A percentile compares a stretch with the other conserved stretches of the same genome.
phyloP scores from a whole-genome alignment of 2,888 invertebrate genomes.

The Boloria selene region DNA sequence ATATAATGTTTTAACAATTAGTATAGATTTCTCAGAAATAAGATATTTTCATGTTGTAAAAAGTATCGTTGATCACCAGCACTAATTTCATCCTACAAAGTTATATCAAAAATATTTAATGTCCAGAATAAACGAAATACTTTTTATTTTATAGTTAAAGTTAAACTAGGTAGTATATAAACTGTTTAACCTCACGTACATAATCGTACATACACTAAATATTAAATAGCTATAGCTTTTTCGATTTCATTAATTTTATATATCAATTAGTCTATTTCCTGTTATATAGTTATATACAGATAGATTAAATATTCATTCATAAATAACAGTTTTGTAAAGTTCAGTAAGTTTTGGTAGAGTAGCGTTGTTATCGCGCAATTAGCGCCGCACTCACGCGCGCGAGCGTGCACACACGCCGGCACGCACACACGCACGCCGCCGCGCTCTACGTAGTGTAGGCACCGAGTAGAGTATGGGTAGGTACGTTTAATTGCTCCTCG shows the following conservation, averaged over 20 bases:
- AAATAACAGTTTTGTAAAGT: constrained; percentile 6
- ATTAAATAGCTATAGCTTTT: too few species aligned
- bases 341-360: constrained; percentile 37
- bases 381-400: constrained; percentile 22
- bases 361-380: constrained; percentile 42
- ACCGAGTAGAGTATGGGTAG: not conserved
- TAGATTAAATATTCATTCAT: not conserved
- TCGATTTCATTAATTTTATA: too few species aligned
- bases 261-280: not conserved
- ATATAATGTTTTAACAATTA: too few species aligned
- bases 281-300: not conserved
- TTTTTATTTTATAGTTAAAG: too few species aligned
- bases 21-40: too few species aligned
- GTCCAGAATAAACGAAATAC: not conserved
- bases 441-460: not conserved
- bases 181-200: too few species aligned
- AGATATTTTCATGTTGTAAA: too few species aligned
- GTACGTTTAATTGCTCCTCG: constrained; percentile 17
- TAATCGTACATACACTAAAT: too few species aligned
- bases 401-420: constrained; percentile 1
- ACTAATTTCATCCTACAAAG: too few species aligned
- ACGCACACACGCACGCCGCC: not conserved
- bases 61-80: too few species aligned
- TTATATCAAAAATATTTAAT: too few species aligned
- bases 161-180: too few species aligned